A percentile compares a stretch with the other conserved stretches of the same genome.
Evolutionary conservation across 2,797 vertebrate species (phyloP).

Genomic region (Enoplosus armatus): DNA sequence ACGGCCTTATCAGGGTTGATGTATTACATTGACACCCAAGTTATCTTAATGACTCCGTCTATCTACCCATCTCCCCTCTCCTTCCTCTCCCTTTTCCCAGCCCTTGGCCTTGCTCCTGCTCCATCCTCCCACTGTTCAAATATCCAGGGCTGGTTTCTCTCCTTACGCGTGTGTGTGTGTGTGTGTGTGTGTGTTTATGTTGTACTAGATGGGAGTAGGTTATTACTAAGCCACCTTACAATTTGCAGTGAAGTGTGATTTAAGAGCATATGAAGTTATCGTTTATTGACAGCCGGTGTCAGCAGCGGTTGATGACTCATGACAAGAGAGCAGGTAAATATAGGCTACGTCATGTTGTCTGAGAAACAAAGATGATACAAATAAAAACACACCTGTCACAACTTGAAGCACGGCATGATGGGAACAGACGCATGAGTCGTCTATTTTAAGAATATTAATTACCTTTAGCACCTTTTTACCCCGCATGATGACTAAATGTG

Average conservation of each 20-base stretch:
- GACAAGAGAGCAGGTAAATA: slow-evolving; percentile 8
- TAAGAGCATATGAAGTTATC: slow-evolving; percentile 23
- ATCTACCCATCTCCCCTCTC: slow-evolving; percentile 76
- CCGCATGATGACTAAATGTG: not conserved
- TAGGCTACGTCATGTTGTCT: slow-evolving; percentile 28
- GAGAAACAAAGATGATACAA: slow-evolving; percentile 45
- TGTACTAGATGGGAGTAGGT: slow-evolving; percentile 33
- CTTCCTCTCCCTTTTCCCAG: slow-evolving; percentile 72
- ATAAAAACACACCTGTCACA: slow-evolving; percentile 48
- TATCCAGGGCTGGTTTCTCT: slow-evolving; percentile 61
- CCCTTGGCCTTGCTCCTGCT: slow-evolving; percentile 76
- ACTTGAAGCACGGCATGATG: slow-evolving; percentile 19
- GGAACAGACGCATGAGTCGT: not conserved
- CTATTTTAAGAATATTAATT: slow-evolving; percentile 41
- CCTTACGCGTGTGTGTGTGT: slow-evolving; percentile 17
- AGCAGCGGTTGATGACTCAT: slow-evolving; percentile 43
- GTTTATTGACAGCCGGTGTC: slow-evolving; percentile 48
- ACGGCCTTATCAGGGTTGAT: slow-evolving; percentile 79
- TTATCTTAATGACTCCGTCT: slow-evolving; percentile 85
- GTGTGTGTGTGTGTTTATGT: not conserved
- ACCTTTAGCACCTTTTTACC: not conserved
- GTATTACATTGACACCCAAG: slow-evolving; percentile 79
- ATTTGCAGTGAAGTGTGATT: slow-evolving; percentile 44
- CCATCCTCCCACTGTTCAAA: slow-evolving; percentile 71
- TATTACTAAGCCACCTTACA: slow-evolving; percentile 14